A percentile compares a stretch with the other conserved stretches of the same genome.
These are phyloP conservation scores for Chironomus riparius DNA, from an alignment of 2,888 invertebrate species.

Conservation along the genomic window DNA sequence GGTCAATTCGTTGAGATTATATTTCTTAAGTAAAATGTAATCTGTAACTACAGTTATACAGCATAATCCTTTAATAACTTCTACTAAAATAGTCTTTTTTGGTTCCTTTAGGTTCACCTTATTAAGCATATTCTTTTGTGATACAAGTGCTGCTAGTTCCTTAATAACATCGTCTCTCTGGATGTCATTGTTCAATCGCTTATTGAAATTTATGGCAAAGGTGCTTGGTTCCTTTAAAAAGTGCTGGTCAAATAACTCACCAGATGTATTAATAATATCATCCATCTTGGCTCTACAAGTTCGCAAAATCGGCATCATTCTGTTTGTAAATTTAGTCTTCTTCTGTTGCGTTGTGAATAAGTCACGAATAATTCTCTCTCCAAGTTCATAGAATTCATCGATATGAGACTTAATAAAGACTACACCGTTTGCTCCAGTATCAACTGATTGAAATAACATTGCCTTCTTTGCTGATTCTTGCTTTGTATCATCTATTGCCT, in stretches of 20 bases:
- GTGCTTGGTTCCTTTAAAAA: conserved; percentile 63
- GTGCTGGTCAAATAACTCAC: conserved; percentile 59
- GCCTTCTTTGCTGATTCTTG: conserved; percentile 45
- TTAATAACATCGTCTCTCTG: conserved; percentile 63
- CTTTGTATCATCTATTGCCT: conserved; percentile 51
- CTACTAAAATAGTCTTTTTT: conserved; percentile 68
- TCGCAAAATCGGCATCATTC: conserved; percentile 32
- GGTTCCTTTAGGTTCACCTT: conserved; percentile 72
- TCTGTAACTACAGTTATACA: conserved; percentile 71
- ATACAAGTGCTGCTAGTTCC: conserved; percentile 61
- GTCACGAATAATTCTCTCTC: conserved; percentile 62
- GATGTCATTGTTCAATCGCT: conserved; percentile 65
- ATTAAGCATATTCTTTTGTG: conserved; percentile 58
- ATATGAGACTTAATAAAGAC: conserved; percentile 76
- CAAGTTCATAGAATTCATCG: conserved; percentile 63
- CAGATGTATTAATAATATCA: conserved; percentile 62
- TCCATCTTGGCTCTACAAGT: conserved; percentile 71
- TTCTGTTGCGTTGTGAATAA: conserved; percentile 51
- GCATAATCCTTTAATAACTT: conserved; percentile 71
- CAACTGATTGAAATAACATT: conserved; percentile 60
- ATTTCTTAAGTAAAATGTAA: conserved; percentile 71
- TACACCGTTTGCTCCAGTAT: conserved; percentile 74
- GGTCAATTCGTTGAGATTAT: conserved; percentile 63
- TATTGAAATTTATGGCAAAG: conserved; percentile 69
- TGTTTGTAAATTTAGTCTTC: background rate